Evolutionary conservation across 37 sponge, comb jelly and placozoan species (phyloP).

Genomic region (Haliclona indistincta): DNA sequence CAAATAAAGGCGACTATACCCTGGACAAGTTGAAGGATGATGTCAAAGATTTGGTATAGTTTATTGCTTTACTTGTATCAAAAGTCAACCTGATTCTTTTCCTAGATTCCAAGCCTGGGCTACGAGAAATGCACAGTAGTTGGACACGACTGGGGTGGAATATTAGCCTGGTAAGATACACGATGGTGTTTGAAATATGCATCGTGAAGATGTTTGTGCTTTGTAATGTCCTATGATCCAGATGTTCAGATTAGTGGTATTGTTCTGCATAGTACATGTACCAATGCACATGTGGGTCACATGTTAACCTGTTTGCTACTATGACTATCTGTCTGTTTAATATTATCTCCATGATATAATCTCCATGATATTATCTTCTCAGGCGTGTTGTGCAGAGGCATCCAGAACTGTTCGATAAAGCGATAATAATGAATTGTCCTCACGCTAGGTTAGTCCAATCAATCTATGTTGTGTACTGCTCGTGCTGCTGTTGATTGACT

Average conservation of each 20-base stretch:
- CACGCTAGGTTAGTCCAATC: conserved; percentile 58
- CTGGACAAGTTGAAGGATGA: conserved; percentile 57
- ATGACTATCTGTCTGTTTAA: background rate
- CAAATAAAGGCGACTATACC: conserved; percentile 51
- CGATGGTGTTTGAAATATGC: background rate
- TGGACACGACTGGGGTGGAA: conserved; percentile 89
- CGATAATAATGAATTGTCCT: conserved; percentile 72
- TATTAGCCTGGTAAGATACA: conserved; percentile 68
- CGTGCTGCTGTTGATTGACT: background rate
- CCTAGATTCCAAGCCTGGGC: conserved; percentile 30
- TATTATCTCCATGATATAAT: background rate
- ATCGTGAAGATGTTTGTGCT: background rate
- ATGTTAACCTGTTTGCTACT: background rate
- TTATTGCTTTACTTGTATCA: background rate
- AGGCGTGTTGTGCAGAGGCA: conserved; percentile 51
- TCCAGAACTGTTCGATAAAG: conserved; percentile 61
- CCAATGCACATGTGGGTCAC: background rate
- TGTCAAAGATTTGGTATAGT: conserved; percentile 7
- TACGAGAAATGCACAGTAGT: conserved; percentile 67
- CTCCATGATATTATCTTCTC: background rate
- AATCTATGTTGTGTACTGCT: background rate
- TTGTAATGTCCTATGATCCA: background rate
- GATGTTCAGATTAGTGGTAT: background rate
- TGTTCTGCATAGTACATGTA: background rate
- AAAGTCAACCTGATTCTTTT: background rate